A percentile compares a stretch with the other conserved stretches of the same genome.
These are phyloP conservation scores for Melanophora roralis DNA, from an alignment of 2,888 invertebrate species.

Conservation along the genomic window DNA sequence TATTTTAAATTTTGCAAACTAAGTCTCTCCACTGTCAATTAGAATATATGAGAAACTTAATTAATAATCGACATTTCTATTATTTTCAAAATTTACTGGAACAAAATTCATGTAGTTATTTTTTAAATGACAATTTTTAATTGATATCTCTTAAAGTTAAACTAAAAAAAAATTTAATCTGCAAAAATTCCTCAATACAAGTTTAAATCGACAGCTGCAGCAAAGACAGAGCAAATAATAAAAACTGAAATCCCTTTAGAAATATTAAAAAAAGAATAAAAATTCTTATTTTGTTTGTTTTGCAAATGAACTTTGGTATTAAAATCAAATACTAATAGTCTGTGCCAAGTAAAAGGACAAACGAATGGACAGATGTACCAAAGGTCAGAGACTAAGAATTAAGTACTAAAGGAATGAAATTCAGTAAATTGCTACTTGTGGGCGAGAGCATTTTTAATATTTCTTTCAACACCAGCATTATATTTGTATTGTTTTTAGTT, in stretches of 20 bases:
- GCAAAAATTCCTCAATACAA: slow-evolving; percentile 16
- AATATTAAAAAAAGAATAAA: not conserved
- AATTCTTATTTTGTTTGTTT: not conserved
- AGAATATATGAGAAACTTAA: not conserved
- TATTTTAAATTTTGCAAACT: slow-evolving; percentile 14
- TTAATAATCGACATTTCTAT: slow-evolving; percentile 7
- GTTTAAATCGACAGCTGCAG: not conserved
- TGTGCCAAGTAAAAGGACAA: slow-evolving; percentile 11
- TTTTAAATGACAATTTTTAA: slow-evolving; percentile 35
- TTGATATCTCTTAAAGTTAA: slow-evolving; percentile 27
- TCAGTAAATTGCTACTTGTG: not conserved
- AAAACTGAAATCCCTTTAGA: not conserved
- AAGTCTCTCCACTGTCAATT: not conserved
- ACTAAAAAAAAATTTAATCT: slow-evolving; percentile 12
- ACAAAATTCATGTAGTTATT: slow-evolving; percentile 11
- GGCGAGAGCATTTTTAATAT: not conserved
- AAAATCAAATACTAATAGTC: slow-evolving; percentile 50
- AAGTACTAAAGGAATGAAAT: not conserved
- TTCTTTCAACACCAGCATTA: not conserved
- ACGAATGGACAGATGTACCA: not conserved
- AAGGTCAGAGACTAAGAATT: not conserved
- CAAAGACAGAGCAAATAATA: not conserved
- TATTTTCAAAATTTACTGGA: not conserved
- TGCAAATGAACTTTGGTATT: slow-evolving; percentile 56
- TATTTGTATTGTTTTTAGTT: not conserved